Conservation (phyloP, 2,888 invertebrate genomes). For the Ennomos erosarius region DNA sequence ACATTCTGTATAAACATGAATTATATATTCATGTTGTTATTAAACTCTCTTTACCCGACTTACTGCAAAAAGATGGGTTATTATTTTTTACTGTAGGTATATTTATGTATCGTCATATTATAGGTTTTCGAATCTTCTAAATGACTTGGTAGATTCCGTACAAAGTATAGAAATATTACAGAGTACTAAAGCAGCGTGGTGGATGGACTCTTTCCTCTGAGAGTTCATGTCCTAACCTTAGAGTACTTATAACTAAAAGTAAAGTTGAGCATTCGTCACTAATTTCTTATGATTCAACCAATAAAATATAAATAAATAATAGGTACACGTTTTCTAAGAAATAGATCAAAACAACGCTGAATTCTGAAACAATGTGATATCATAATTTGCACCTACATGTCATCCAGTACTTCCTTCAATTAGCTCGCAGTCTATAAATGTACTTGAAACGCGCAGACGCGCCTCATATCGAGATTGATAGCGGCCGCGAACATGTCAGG, state of each 20-base stretch:
- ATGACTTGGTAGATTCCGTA: too few species aligned
- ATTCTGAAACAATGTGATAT: conserved; percentile 19
- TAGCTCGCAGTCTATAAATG: conserved; percentile 29
- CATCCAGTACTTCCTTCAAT: conserved; percentile 25
- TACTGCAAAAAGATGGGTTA: too few species aligned
- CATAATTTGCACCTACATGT: conserved; percentile 31
- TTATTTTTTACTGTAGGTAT: too few species aligned
- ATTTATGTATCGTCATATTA: too few species aligned
- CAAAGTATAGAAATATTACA: too few species aligned
- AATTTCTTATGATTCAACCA: conserved; percentile 29
- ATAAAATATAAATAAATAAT: not conserved
- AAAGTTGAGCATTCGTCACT: conserved; percentile 28
- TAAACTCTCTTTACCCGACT: too few species aligned
- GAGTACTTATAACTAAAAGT: too few species aligned
- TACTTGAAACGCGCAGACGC: conserved; percentile 25
- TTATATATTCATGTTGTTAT: conserved; percentile 32
- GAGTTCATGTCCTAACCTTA: too few species aligned
- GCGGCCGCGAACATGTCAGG: conserved; percentile 36
- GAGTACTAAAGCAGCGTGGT: too few species aligned
- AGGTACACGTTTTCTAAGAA: conserved; percentile 5
- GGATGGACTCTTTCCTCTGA: too few species aligned
- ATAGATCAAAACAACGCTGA: conserved; percentile 4
- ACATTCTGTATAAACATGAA: too few species aligned
- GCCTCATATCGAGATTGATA: conserved; percentile 33
- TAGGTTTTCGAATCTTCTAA: too few species aligned